Evolutionary conservation across 1,140 invertebrate genomes (phyloP), one percentile per base, ranked within the genome.

Genomic region (Cylas formicarius): DNA sequence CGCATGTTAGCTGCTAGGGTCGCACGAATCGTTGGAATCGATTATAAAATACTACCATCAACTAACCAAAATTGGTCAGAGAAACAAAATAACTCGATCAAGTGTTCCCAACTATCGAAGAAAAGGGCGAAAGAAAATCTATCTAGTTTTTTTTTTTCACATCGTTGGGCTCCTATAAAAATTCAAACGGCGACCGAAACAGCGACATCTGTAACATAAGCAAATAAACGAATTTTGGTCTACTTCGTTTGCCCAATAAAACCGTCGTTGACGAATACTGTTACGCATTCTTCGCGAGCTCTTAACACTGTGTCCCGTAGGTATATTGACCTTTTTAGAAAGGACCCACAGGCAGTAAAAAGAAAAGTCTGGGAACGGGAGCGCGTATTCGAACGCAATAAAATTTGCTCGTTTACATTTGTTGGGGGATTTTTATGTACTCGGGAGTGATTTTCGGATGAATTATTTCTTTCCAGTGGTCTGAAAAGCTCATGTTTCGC

Each of bases 321-420:
- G 33, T 35, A 35, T 35, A 35, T 35, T 35, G 33, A 35, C 33
- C 33, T 35, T 35, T 34, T 35, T 35, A 16, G 33, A 9, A 35
- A 5, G n/a, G 33, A 35, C 33, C 33, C 18, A 35, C 18, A 19
- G 33, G 14, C 18, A 16, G n/a, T 35, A 6, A 18, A 19, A 35
- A 7, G 22, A 17, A 35, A 19, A n/a, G n/a, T n/a, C n/a, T n/a
- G n/a, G n/a, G n/a, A n/a, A n/a, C 17, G 33, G 22, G 33, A 20
- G 33, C 22, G 33, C 18, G 22, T 18, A 35, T 35, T 35, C 33
- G 33, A 18, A 35, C 18, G 22, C 33, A 35, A 35, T 35, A 35
- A 35, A 35, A 35, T 17, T 19, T 35, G 33, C n/a, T 20, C 33
- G 18, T 35, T 35, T 35, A 17, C 33, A 17, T 16, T 35, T 35